Evolutionary conservation across 2,113 vertebrate genomes (phyloP).

Genomic region (Polyodon spathula): DNA sequence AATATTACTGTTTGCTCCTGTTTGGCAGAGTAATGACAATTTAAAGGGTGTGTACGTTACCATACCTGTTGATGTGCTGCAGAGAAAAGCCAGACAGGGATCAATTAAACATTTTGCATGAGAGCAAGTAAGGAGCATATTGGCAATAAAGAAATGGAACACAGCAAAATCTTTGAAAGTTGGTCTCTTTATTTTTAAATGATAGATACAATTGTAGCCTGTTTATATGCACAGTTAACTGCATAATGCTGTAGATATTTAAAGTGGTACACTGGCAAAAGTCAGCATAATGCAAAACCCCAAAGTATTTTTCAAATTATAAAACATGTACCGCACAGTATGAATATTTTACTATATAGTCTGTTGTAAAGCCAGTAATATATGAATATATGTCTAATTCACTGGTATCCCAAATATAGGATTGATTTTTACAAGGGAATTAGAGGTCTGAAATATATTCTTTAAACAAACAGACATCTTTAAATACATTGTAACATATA

Average conservation of each 20-base stretch:
- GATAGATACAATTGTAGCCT: not conserved
- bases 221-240: not conserved
- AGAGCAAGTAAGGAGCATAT: no score
- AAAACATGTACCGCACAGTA: not conserved
- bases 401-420: not conserved
- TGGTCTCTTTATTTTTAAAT: no score
- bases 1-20: no score
- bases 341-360: not conserved
- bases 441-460: slow-evolving; percentile 3
- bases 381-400: not conserved
- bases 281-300: not conserved
- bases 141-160: no score
- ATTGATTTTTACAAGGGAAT: not conserved
- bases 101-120: no score
- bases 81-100: no score
- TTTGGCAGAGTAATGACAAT: no score
- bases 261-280: not conserved
- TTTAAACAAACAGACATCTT: not conserved
- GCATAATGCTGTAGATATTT: not conserved
- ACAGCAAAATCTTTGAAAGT: no score
- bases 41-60: no score
- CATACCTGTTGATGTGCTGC: no score
- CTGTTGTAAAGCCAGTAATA: not conserved
- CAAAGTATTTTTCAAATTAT: not conserved
- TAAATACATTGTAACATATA: slow-evolving; percentile 8